These are phyloP conservation scores for Carollia perspicillata DNA, from an alignment of 2,113 vertebrate species.

Conservation along the genomic window DNA sequence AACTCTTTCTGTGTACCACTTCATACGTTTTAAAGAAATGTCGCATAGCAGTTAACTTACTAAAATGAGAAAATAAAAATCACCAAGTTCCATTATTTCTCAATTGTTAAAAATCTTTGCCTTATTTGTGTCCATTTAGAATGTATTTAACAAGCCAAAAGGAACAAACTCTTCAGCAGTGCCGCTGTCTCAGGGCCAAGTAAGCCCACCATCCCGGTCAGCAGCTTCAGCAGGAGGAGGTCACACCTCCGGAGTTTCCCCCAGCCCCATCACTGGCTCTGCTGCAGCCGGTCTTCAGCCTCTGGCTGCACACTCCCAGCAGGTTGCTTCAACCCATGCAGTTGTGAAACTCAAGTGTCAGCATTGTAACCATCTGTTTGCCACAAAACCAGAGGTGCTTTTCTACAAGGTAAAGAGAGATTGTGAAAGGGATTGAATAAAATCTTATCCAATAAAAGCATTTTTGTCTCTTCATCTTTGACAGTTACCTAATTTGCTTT, in stretches of 20 bases:
- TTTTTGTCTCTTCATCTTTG: slow-evolving; percentile 32
- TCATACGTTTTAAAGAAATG: background rate
- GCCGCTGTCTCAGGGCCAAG: slow-evolving; percentile 79
- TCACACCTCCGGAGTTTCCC: slow-evolving; percentile 62
- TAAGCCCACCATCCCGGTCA: slow-evolving; percentile 71
- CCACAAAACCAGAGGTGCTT: slow-evolving; percentile 89
- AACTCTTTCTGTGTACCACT: slow-evolving; percentile 1
- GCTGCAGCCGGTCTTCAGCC: slow-evolving; percentile 80
- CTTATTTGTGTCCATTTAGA: slow-evolving; percentile 73
- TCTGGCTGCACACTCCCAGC: slow-evolving; percentile 80
- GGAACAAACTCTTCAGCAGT: slow-evolving; percentile 78
- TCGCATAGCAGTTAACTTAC: background rate
- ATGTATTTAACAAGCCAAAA: slow-evolving; percentile 85
- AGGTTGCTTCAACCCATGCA: slow-evolving; percentile 75
- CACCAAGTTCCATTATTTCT: slow-evolving; percentile 15
- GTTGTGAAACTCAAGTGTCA: slow-evolving; percentile 87
- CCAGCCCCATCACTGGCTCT: slow-evolving; percentile 73
- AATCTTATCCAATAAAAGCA: background rate
- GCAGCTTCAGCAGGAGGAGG: slow-evolving; percentile 65
- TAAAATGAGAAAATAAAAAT: slow-evolving; percentile 43
- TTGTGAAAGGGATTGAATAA: background rate
- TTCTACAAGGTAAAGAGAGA: slow-evolving; percentile 89
- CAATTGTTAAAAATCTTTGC: slow-evolving; percentile 1
- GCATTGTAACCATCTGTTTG: slow-evolving; percentile 86
- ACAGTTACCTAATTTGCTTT: slow-evolving; percentile 18